Conservation (phyloP, 2,797 vertebrate species). For the Tragelaphus eurycerus region DNA sequence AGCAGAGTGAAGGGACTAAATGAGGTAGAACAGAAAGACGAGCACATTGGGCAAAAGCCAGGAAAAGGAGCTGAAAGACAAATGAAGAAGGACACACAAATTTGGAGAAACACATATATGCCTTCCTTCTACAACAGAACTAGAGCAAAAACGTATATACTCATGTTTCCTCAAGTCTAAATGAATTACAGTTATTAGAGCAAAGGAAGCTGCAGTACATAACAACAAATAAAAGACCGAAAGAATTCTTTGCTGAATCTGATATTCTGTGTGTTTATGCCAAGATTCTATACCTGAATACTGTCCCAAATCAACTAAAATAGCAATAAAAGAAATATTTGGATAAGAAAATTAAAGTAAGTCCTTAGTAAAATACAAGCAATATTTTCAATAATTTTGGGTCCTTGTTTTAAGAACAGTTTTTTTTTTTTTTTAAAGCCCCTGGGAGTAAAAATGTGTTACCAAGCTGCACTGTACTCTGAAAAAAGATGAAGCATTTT, state of each 20-base stretch:
- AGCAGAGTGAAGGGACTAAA: background rate
- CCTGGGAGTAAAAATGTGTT: background rate
- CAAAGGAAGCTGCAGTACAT: background rate
- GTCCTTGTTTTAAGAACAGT: conserved; percentile 22
- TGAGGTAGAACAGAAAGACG: background rate
- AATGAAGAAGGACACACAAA: background rate
- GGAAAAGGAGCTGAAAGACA: background rate
- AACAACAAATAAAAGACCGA: background rate
- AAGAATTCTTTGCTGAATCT: background rate
- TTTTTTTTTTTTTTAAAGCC: background rate
- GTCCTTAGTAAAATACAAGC: background rate
- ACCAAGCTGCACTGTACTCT: background rate
- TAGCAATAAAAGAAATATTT: background rate
- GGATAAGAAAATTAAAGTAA: conserved; percentile 40
- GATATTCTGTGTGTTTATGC: background rate
- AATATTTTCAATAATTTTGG: conserved; percentile 12
- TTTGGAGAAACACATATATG: background rate
- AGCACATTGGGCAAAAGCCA: background rate
- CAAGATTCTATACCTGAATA: background rate
- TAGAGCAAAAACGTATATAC: background rate
- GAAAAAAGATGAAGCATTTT: background rate
- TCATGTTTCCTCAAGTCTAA: background rate
- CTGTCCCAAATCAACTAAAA: background rate
- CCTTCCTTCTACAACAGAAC: background rate
- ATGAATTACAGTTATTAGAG: background rate